Percentiles rank a stretch among this genome's conserved stretches.
phyloP scores from a whole-genome alignment of 2,888 invertebrate genomes.

The Salticus scenicus region DNA sequence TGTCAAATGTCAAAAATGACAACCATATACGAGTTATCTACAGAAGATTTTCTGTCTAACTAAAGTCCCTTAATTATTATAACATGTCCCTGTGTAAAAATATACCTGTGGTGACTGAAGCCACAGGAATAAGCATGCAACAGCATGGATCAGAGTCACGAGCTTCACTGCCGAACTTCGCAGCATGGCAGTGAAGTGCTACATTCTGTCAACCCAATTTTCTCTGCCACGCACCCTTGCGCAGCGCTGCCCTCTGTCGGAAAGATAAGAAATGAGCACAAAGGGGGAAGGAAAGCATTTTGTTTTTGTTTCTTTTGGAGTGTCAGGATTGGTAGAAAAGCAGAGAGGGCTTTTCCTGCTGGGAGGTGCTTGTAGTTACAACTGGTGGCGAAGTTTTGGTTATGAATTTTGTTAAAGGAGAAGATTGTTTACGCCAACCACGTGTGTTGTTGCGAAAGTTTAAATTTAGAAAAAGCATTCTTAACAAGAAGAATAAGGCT shows the following conservation, averaged over 20 bases:
- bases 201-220: constrained; percentile 41
- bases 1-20: neutral
- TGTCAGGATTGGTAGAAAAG: constrained; percentile 48
- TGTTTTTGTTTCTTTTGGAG: constrained; percentile 34
- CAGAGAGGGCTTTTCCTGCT: constrained; percentile 4
- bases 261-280: constrained; percentile 26
- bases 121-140: constrained; percentile 39
- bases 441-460: neutral
- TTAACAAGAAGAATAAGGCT: no score
- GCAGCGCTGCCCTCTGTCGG: constrained; percentile 58
- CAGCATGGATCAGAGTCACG: constrained; percentile 46
- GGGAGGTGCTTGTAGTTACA: constrained; percentile 54
- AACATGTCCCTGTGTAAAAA: neutral
- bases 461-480: no score
- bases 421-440: neutral
- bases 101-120: constrained; percentile 36
- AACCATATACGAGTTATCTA: neutral
- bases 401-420: neutral
- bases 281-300: constrained; percentile 25
- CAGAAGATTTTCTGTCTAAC: neutral
- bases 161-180: constrained; percentile 46
- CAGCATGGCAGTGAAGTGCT: constrained; percentile 53
- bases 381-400: constrained; percentile 50
- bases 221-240: constrained; percentile 37
- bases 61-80: neutral